phyloP scores from a whole-genome alignment of 2,797 vertebrate species.

The Muscicapa comitata region DNA sequence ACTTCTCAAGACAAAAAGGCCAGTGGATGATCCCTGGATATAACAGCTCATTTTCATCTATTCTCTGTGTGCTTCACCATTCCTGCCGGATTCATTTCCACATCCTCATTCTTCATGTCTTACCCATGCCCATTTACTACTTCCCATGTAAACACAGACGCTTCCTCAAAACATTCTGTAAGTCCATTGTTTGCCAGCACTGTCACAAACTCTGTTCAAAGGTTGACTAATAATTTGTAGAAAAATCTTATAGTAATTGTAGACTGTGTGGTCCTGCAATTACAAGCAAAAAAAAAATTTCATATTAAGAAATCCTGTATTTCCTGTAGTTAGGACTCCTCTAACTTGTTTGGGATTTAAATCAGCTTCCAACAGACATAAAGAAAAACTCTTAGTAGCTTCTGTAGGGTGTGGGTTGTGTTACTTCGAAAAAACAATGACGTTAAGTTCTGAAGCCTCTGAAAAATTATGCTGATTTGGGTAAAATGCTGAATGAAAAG shows the following conservation, averaged over 20 bases:
- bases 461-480: neutral
- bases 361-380: neutral
- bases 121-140: neutral
- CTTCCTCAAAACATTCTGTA: slow-evolving; percentile 1
- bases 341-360: neutral
- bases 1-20: neutral
- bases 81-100: neutral
- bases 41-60: neutral
- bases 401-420: neutral
- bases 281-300: neutral
- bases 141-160: neutral
- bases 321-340: neutral
- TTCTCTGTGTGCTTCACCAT: neutral
- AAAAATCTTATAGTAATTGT: neutral
- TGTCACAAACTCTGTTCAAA: neutral
- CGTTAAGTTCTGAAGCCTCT: neutral
- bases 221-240: neutral
- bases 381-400: neutral
- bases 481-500: neutral
- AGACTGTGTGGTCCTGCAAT: neutral
- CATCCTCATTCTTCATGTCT: neutral
- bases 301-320: neutral
- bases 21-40: neutral
- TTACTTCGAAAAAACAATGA: neutral
- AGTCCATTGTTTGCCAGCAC: neutral